Base-by-base conservation (phyloP, 92 coral and sea anemone genomes). In the Palythoa heliodiscus region DNA sequence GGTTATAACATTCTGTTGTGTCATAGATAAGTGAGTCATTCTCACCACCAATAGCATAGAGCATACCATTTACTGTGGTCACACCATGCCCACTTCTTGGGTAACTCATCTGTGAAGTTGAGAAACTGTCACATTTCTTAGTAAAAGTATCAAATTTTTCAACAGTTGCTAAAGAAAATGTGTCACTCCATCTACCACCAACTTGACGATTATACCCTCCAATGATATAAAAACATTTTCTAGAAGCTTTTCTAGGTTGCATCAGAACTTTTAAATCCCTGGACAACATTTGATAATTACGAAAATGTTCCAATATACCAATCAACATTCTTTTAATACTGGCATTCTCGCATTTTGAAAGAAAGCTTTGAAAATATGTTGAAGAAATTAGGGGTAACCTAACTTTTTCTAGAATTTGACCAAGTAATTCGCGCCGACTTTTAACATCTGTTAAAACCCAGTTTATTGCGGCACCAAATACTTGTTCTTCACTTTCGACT, bases 11-110 rank as follows among this genome's bases (percentile, higher is more conserved):
- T 57, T 97, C 99, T 22, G 95, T 92, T 23, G 89, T 93, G 24
- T 97, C 99, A 89, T 95, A 94, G n/a, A 96, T 90, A 0, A 96
- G 85, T 4, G 98, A 96, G 90, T 97, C 99, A 80, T 93, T 93
- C 82, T 95, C 93, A 74, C 99, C 99, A 37, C 99, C 99, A 55
- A 97, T 90, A 13, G 97, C 98, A 89, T 97, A 97, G 23, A 97
- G 72, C 57, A 93, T 61, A 20, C 98, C 99, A 89, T 87, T 89
- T 48, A 92, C 78, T 25, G 94, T 69, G 3, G 95, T 87, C 17
- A 97, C 93, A 19, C 92, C 94, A 61, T 92, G 95, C 2, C 93
- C 95, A 88, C 99, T 95, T 12, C 99, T 91, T 52, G 96, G 96
- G 71, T 73, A 83, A 29, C 91, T 95, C 89, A 96, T 88, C 64